Conservation (phyloP, 2,113 vertebrate species). For the Hypanus sabinus region DNA sequence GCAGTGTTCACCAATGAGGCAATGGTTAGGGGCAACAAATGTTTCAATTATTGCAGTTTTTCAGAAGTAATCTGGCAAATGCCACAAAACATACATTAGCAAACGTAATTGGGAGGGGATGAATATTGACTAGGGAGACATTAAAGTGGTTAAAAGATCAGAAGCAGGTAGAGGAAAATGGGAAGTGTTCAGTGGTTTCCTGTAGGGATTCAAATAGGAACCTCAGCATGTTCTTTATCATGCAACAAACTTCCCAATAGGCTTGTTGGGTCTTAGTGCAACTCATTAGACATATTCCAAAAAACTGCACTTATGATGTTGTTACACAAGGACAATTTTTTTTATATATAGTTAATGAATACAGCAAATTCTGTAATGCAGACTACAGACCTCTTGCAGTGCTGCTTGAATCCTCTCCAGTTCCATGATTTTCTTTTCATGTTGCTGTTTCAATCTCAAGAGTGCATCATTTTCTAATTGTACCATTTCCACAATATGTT, state of each 20-base stretch:
- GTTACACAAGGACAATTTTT: neutral
- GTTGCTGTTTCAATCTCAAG: conserved; percentile 58
- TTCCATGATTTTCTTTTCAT: conserved; percentile 58
- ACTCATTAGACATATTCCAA: neutral
- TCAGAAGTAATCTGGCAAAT: too few species aligned
- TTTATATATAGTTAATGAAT: neutral
- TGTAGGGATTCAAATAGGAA: too few species aligned
- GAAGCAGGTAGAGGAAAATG: too few species aligned
- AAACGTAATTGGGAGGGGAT: too few species aligned
- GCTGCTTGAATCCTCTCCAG: conserved; percentile 57
- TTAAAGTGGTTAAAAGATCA: too few species aligned
- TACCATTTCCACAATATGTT: conserved; percentile 63
- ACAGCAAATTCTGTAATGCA: neutral
- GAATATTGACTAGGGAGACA: too few species aligned
- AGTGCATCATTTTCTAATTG: conserved; percentile 63
- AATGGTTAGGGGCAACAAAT: too few species aligned
- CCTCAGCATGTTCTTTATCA: neutral
- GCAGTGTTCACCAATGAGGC: neutral
- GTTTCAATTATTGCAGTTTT: too few species aligned
- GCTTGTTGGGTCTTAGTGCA: neutral
- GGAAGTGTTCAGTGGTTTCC: too few species aligned
- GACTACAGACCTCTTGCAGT: conserved; percentile 57
- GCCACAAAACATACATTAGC: too few species aligned
- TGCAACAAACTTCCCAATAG: neutral
- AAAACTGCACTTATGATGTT: neutral